These are phyloP conservation scores for Calephelis perditalis DNA, from an alignment of 2,888 invertebrate species.

Conservation along the genomic window DNA sequence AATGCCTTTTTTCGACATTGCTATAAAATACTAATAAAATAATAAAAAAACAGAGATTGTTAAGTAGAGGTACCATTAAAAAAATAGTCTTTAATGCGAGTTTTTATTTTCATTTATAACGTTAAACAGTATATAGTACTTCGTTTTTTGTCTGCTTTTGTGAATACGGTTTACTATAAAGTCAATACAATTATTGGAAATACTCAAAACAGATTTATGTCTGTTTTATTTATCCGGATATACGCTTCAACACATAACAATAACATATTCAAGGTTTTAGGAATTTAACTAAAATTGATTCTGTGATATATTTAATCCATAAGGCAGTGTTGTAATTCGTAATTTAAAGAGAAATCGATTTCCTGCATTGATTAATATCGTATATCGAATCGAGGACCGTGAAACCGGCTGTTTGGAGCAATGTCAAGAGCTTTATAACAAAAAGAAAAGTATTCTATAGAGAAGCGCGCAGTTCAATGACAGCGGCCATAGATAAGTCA, in stretches of 20 bases:
- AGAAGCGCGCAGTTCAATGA: conserved; percentile 64
- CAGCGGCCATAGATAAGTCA: conserved; percentile 59
- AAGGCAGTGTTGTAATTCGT: conserved; percentile 35
- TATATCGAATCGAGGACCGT: conserved; percentile 41
- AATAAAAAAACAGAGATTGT: no score
- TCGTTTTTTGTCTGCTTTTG: no score
- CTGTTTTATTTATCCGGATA: no score
- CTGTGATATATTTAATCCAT: conserved; percentile 32
- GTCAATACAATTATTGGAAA: no score
- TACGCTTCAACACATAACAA: conserved; percentile 20
- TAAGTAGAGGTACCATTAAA: no score
- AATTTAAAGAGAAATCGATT: conserved; percentile 35
- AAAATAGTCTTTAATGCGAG: no score
- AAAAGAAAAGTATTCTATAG: conserved; percentile 61
- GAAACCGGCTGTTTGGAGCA: conserved; percentile 48
- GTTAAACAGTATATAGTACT: no score
- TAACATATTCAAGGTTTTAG: conserved; percentile 36
- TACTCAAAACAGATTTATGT: no score
- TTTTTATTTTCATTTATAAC: no score
- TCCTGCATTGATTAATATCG: conserved; percentile 43
- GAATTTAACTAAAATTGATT: not conserved
- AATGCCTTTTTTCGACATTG: no score
- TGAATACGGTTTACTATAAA: no score
- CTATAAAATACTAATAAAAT: no score
- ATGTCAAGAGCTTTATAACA: conserved; percentile 67